Percentiles rank a stretch among this genome's conserved stretches.
These are phyloP conservation scores for Cydia pomonella DNA, from an alignment of 1,140 invertebrate species.

Conservation along the genomic window DNA sequence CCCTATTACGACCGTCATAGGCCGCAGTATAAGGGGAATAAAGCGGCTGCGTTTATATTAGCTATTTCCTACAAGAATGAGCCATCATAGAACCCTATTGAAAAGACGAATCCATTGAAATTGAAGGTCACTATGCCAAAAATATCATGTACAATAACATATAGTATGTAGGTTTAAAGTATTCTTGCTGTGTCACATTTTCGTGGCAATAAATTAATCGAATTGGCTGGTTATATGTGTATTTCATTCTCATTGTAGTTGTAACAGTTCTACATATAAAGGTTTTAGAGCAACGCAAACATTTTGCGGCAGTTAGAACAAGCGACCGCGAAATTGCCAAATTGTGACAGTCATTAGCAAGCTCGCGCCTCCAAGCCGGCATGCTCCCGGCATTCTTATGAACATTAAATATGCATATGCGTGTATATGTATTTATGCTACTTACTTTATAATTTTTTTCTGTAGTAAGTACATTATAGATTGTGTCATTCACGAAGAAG, in stretches of 20 bases:
- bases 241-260: background rate
- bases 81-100: background rate
- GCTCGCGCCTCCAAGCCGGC: background rate
- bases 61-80: background rate
- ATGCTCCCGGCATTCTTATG: background rate
- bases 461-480: too few relatives aligned
- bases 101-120: background rate
- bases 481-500: too few relatives aligned
- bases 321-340: constrained; percentile 18
- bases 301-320: background rate
- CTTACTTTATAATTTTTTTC: too few relatives aligned
- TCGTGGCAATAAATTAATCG: background rate
- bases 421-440: too few relatives aligned
- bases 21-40: constrained; percentile 5
- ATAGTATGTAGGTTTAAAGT: too few relatives aligned
- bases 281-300: background rate
- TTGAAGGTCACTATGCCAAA: background rate
- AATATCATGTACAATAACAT: background rate
- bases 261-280: background rate
- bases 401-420: background rate
- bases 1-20: background rate
- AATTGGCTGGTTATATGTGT: background rate
- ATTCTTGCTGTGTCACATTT: background rate
- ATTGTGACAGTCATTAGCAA: constrained; percentile 32
- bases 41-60: constrained; percentile 8